Conservation (phyloP, 2,888 invertebrate species). For the Lutraria lutraria region DNA sequence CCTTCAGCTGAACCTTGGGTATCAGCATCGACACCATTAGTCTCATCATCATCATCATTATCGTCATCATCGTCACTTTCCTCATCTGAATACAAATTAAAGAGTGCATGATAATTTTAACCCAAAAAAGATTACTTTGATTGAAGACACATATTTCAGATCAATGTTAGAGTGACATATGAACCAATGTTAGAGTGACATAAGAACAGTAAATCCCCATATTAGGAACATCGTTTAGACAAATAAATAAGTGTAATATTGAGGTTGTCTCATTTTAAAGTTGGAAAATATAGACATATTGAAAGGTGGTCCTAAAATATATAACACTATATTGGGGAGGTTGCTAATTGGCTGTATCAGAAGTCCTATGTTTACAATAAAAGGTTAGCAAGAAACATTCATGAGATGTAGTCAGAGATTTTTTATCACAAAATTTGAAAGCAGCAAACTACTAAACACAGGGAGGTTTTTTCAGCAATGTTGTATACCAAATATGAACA, state of each 20-base stretch:
- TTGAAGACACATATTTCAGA: not conserved
- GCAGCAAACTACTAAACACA: too few species aligned
- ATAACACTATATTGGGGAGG: too few species aligned
- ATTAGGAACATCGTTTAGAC: not conserved
- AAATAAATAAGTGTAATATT: not conserved
- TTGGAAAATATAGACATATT: too few species aligned
- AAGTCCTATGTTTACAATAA: too few species aligned
- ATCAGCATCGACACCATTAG: constrained; percentile 21
- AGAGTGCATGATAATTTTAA: not conserved
- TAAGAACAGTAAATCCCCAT: not conserved
- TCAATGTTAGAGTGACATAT: not conserved
- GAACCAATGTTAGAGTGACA: not conserved
- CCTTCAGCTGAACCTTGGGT: constrained; percentile 23
- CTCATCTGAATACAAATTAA: constrained; percentile 37
- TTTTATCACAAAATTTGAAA: too few species aligned
- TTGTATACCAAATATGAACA: too few species aligned
- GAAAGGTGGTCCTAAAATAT: too few species aligned
- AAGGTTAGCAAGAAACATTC: too few species aligned
- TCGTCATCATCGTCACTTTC: constrained; percentile 43
- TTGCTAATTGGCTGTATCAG: too few species aligned
- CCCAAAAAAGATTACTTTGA: not conserved
- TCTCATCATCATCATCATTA: constrained; percentile 38
- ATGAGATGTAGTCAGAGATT: too few species aligned
- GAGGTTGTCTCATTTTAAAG: too few species aligned
- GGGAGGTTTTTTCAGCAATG: too few species aligned